phyloP scores from a whole-genome alignment of 2,797 vertebrate genomes.

The Paramormyrops hopkinsi region DNA sequence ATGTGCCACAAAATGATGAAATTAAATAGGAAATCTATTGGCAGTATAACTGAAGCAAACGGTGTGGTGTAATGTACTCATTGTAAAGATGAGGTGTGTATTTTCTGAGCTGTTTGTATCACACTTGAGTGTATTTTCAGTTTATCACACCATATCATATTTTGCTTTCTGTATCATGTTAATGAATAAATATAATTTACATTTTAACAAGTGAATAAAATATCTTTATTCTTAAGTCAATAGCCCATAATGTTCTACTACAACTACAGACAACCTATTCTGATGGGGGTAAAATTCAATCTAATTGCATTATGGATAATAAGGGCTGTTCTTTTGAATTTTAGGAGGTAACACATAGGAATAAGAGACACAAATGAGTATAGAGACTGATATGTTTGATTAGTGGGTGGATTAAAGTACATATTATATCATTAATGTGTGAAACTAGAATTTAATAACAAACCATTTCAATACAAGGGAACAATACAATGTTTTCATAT shows the following conservation, averaged over 20 bases:
- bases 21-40: background rate
- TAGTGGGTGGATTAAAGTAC: background rate
- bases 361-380: background rate
- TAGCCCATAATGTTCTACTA: background rate
- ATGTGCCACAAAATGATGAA: background rate
- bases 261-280: background rate
- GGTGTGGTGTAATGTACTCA: background rate
- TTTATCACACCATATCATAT: background rate
- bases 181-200: background rate
- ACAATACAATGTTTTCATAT: background rate
- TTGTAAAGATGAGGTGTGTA: background rate
- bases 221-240: background rate
- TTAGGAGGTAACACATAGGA: background rate
- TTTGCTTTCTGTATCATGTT: background rate
- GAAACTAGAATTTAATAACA: background rate
- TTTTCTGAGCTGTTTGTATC: background rate
- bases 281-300: background rate
- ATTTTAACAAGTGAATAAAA: background rate
- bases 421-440: background rate
- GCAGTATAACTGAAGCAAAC: background rate
- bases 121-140: background rate
- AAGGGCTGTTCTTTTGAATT: background rate
- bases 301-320: background rate
- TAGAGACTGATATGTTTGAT: slow-evolving; percentile 1
- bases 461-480: background rate